phyloP scores from a whole-genome alignment of 1,140 invertebrate genomes.

The Bombus pascuorum region DNA sequence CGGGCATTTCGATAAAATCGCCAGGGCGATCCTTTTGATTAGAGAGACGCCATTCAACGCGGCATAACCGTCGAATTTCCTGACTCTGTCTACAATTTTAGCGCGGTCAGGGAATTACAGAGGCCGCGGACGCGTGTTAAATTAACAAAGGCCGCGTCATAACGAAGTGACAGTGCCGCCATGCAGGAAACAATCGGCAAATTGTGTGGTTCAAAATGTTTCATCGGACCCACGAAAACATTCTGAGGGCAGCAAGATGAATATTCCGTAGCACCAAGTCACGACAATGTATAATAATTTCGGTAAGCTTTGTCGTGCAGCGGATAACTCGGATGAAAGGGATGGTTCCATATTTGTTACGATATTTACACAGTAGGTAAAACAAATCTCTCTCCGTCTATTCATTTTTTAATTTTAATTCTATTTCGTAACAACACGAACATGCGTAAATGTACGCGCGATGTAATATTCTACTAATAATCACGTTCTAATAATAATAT shows the following conservation, averaged over 20 bases:
- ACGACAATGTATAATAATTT: background rate
- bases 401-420: no score
- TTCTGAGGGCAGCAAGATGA: background rate
- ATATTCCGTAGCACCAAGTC: background rate
- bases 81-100: constrained; percentile 22
- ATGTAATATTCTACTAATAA: no score
- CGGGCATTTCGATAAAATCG: constrained; percentile 35
- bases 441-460: no score
- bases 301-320: no score
- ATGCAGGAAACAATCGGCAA: constrained; percentile 27
- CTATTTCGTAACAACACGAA: no score
- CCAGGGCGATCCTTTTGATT: constrained; percentile 42
- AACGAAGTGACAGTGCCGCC: constrained; percentile 39
- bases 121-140: constrained; percentile 29
- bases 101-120: constrained; percentile 36
- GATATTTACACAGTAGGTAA: no score
- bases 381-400: no score
- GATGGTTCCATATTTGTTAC: no score
- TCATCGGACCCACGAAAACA: constrained; percentile 6
- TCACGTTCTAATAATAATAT: no score
- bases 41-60: constrained; percentile 32
- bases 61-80: background rate
- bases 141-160: constrained; percentile 46
- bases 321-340: background rate
- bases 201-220: constrained; percentile 37